Percentiles rank a stretch among this genome's conserved stretches.
Conservation (phyloP, 2,888 invertebrate species). For the Brachyptera risi region DNA sequence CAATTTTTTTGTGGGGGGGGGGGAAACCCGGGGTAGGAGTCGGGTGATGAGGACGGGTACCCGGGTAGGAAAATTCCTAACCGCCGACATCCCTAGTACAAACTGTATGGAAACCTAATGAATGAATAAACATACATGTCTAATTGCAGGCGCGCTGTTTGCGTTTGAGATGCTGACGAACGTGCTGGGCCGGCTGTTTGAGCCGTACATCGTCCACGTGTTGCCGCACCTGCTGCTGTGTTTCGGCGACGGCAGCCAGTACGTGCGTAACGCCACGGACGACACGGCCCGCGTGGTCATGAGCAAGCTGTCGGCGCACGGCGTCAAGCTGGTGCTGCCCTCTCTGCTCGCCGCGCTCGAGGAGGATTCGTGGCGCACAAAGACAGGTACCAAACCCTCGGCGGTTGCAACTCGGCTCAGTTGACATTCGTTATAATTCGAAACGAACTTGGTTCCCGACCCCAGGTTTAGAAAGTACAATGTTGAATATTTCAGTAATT, state of each 20-base stretch:
- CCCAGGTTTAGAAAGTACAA: no score
- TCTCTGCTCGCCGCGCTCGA: constrained; percentile 88
- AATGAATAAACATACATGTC: no score
- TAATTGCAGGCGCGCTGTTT: constrained; percentile 74
- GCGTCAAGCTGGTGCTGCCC: constrained; percentile 95
- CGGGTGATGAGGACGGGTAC: no score
- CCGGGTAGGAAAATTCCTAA: no score
- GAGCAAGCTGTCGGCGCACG: constrained; percentile 93
- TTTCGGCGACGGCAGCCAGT: constrained; percentile 93
- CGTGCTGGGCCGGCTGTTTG: constrained; percentile 93
- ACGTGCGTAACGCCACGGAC: constrained; percentile 94
- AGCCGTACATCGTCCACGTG: constrained; percentile 97
- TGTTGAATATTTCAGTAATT: no score
- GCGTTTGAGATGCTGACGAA: constrained; percentile 96
- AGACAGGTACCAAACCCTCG: constrained; percentile 75
- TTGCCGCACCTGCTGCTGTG: constrained; percentile 90
- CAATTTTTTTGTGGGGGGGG: no score
- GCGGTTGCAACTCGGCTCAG: no score
- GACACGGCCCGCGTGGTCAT: constrained; percentile 94
- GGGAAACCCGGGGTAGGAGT: no score
- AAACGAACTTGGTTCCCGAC: no score
- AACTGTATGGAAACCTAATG: background rate
- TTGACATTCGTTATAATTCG: no score
- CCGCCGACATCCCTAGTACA: no score
- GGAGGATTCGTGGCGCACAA: constrained; percentile 98